These are phyloP conservation scores for Fregata magnificens DNA, from an alignment of 2,113 vertebrate genomes.

Conservation along the genomic window DNA sequence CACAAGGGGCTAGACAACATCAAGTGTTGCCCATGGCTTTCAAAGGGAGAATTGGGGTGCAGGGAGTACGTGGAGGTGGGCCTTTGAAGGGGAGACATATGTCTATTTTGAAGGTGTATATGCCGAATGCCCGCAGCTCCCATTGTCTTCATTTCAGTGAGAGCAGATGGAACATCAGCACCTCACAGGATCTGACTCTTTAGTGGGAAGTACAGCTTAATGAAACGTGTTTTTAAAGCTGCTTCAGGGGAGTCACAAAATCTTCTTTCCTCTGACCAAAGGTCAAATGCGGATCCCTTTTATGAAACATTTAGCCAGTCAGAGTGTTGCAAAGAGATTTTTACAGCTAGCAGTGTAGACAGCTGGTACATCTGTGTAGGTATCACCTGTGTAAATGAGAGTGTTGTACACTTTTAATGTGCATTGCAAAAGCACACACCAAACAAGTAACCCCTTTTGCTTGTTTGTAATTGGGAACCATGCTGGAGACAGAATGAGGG, in stretches of 20 bases:
- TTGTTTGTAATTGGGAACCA: background rate
- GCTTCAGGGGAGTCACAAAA: background rate
- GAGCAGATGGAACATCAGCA: background rate
- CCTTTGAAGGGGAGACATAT: accelerated
- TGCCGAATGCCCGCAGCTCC: background rate
- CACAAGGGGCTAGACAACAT: background rate
- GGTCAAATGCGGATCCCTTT: background rate
- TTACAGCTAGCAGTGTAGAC: background rate
- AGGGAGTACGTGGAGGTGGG: background rate
- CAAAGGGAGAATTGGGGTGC: background rate
- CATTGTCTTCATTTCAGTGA: background rate
- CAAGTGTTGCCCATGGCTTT: background rate
- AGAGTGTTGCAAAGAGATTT: background rate
- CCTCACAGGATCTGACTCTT: background rate
- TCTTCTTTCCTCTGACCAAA: background rate
- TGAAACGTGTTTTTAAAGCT: background rate
- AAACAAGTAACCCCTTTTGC: background rate
- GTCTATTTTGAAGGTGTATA: background rate
- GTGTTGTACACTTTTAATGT: background rate
- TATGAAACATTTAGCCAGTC: background rate
- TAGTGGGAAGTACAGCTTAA: background rate
- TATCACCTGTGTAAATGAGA: background rate
- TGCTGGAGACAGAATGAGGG: background rate
- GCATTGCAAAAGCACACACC: background rate
- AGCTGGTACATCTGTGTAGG: background rate